Base-by-base conservation (phyloP, 1,140 invertebrate genomes). In the Drosophila repletoides region DNA sequence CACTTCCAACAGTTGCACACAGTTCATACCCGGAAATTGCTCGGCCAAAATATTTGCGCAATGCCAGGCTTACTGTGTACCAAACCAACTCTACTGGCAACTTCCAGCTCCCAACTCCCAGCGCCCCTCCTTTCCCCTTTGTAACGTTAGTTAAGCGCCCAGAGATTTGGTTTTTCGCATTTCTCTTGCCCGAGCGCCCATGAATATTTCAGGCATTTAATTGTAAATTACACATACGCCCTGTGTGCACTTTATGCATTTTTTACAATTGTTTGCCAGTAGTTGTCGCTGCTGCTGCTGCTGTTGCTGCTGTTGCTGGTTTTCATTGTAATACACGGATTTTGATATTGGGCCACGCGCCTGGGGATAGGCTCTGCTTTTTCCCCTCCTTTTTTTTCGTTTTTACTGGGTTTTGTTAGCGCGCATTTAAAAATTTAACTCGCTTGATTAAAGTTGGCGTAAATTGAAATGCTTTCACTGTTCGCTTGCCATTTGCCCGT, bases 171-270 rank as follows among this genome's bases (percentile, higher is more conserved):
- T 73, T 43, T 55, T 51, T 46, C 38, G 36, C 38, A 55, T 51
- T 73, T 49, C 41, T 65, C 9, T 24, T 28, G 31, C 28, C 40
- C 49, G 43, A 22, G 38, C 69, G 34, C 41, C 61, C 66, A 73
- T 83, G 74, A 83, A 83, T 83, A 71, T 86, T 83, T 83, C 53
- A 83, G 66, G 60, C 80, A 79, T 79, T 83, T 86, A 83, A 83
- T 83, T 83, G 79, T 83, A 79, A 79, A 83, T 83, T 83, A 83
- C 79, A 71, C 79, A 83, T 84, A 84, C 80, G 79, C 66, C 79
- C 58, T 52, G 77, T 83, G 80, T 48, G 74, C 80, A 48, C 74
- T 69, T 60, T 64, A 66, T 84, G 49, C 52, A 83, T 79, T 73
- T 81, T 81, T 81, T 63, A 84, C 79, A 66, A 48, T 68, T 67